Evolutionary conservation across 2,797 vertebrate genomes (phyloP), one percentile per base, ranked within the genome.

Genomic region (Propithecus deckenii): DNA sequence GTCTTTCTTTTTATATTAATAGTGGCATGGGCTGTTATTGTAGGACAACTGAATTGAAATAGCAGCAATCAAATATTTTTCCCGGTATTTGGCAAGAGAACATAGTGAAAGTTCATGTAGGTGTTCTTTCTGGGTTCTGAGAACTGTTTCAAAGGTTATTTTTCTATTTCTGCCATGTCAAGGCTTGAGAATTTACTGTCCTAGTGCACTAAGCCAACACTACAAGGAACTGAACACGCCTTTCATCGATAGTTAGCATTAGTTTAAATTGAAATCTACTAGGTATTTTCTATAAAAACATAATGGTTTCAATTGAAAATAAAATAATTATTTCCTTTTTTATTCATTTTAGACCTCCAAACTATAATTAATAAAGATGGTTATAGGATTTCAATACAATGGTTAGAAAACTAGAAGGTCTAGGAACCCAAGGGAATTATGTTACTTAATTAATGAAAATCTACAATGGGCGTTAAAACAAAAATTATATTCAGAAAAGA

Each of bases 91-190:
- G 76, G 41, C 87, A 97, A 74, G 57, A 95, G 86, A 67, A 41
- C 3, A 12, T 1, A 84, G 81, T 69, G 38, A 75, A 95, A 94
- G 89, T 63, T 97, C 76, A 95, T 8, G 4, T 18, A 23, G 76
- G 9, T 86, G 38, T 96, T 87, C 28, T 96, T 83, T 94, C 38
- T 85, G 15, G 14, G 75, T 97, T 80, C 20, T 91, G 50, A 97
- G 96, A 96, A 89, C n/a, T 89, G 28, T 86, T 97, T 95, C 94
- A 95, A 97, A 96, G 46, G 46, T 91, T 72, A 17, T 91, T 88
- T 90, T 86, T 94, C 80, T 59, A 67, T 96, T 48, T 55, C 69
- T 94, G 93, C 30, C 78, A 67, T 65, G 41, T 87, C 78, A 80
- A 85, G 61, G 11, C 48, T 94, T 91, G 81, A 96, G 78, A 92